Evolutionary conservation across 2,888 invertebrate species (phyloP).

Genomic region (Drosophila tripunctata): DNA sequence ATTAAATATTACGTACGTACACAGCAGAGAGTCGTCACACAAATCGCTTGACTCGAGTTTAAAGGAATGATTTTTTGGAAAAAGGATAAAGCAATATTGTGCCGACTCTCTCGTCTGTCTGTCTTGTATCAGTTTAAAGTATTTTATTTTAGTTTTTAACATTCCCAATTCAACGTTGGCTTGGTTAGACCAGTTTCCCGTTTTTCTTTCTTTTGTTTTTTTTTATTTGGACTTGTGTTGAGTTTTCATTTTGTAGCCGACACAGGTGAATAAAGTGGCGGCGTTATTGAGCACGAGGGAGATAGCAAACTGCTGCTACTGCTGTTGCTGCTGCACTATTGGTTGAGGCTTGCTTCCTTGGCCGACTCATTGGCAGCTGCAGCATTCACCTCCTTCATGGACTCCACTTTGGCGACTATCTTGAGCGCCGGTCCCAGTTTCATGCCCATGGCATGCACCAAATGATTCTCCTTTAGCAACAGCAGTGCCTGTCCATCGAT

Average conservation of each 20-base stretch:
- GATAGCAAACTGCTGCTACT: constrained; percentile 21
- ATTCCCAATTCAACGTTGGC: constrained; percentile 3
- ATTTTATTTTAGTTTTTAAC: not conserved
- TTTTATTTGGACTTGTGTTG: not conserved
- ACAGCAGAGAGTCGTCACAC: constrained; percentile 20
- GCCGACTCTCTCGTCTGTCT: not conserved
- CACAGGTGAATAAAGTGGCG: constrained; percentile 58
- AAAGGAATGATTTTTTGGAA: constrained; percentile 2
- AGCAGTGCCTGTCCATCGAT: constrained; percentile 98
- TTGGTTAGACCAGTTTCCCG: constrained; percentile 29
- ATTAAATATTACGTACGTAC: constrained; percentile 39
- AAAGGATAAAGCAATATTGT: not conserved
- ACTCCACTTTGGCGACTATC: constrained; percentile 96
- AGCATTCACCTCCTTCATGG: constrained; percentile 85
- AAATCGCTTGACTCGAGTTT: not conserved
- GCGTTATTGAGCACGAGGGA: constrained; percentile 55
- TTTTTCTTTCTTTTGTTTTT: too few species aligned
- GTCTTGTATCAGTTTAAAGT: not conserved
- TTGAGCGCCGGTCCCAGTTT: constrained; percentile 98
- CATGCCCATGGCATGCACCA: constrained; percentile 97
- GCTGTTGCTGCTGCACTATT: constrained; percentile 45
- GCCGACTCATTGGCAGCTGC: constrained; percentile 37
- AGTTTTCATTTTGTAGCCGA: constrained; percentile 5
- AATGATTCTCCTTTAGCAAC: constrained; percentile 95
- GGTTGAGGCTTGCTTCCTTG: constrained; percentile 44